Base-by-base conservation (phyloP, 2,797 vertebrate species). In the Lacerta viridis region DNA sequence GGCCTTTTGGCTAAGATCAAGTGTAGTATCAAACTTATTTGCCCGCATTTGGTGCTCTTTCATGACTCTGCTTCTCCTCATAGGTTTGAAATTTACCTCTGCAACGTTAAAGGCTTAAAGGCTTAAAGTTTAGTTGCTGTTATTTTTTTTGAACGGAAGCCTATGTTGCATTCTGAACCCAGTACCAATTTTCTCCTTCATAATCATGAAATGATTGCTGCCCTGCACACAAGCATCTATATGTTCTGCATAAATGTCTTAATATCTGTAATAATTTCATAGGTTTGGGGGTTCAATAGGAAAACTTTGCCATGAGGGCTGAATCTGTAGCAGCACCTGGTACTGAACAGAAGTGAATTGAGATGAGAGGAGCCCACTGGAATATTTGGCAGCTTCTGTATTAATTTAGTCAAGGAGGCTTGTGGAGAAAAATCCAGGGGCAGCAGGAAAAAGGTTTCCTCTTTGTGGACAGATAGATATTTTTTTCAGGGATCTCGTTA, bases 361-460 rank as follows among this genome's bases (percentile, higher is more conserved):
- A 1, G 33, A 87, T 66, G 84, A 1, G 33, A 88, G 79, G 39
- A 0, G 46, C 33, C 29, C n/a, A 1, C 89, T 7, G 87, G 50
- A 93, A 76, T 66, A 68, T 80, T 79, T 61, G 85, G 17, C 36
- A 55, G 25, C 13, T 41, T 59, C 84, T 4, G 50, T 5, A 55
- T 59, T 25, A 7, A 39, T 0, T 0, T 7, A 84, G 18, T 33
- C 64, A 74, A 29, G 55, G 29, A 77, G 25, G 4, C 17, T 59
- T 71, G 61, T 71, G 15, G 64, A 50, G 74, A 13, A 3, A 81
- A 15, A 69, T 50, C 10, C 76, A 39, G 1, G 7, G 25, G 6
- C 61, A 39, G 5, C 74, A 81, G 59, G 11, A 0, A 29, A 84
- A 3, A 0, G 0, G 2, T 71, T 17, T 83, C 79, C 8, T 64